Evolutionary conservation across 1,140 invertebrate species (phyloP), one percentile per base, ranked within the genome.

Genomic region (Drosophila seguyi): DNA sequence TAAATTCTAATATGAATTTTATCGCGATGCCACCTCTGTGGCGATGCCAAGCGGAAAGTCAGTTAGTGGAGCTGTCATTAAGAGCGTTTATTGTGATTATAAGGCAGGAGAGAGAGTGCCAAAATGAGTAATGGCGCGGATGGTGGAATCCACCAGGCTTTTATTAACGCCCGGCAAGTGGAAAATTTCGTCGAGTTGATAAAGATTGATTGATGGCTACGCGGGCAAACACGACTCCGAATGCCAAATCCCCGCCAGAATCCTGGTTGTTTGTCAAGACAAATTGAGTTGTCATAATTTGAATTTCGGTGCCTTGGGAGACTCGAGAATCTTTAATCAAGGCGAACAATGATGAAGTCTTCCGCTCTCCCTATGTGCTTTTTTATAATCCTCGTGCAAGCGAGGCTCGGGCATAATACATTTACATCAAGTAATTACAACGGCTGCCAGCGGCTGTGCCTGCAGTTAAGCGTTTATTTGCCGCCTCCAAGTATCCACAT

Each of bases 1-100:
- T 87, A 84, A 87, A 80, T 84, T 79, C 84, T 87, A 87, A 87
- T 87, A 80, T 88, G 85, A 79, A 66, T 84, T 87, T 87, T 88
- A 87, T 88, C 60, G 72, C 71, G 41, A 55, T 73, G 42, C 22
- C 41, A 56, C 61, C 47, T 79, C 66, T 20, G 10, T 42, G 72
- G 56, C 42, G 66, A 57, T 53, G 56, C 58, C 68, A 71, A 47
- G 45, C 81, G 71, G 71, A 56, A 63, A 73, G 71, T 74, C 62
- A 52, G 52, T 62, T 67, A 41, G 61, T 29, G 60, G 74, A 83
- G 66, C 61, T 75, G 60, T 52, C 80, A 79, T 83, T 87, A 87
- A 86, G 82, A 45, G 62, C 75, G 83, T 88, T 86, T 86, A 87
- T 88, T 88, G 84, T 69, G 52, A 69, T 79, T 69, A 74, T 79